phyloP scores from a whole-genome alignment of 2,888 invertebrate species.

The Anagyrus pseudococci region DNA sequence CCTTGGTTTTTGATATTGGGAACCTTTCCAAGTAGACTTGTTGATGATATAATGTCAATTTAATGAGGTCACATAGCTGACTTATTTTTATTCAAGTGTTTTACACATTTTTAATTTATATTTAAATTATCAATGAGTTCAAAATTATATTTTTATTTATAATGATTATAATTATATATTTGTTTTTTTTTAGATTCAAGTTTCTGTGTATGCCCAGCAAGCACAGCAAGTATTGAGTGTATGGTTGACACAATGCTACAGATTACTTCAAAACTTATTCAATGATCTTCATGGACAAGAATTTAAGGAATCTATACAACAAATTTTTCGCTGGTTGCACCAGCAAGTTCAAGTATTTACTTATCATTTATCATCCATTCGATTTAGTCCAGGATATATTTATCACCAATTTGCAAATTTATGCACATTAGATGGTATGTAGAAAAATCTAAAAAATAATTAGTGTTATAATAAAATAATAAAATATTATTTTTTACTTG shows the following conservation, averaged over 20 bases:
- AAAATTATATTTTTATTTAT: conserved; percentile 5
- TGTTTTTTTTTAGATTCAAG: conserved; percentile 48
- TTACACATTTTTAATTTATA: conserved; percentile 2
- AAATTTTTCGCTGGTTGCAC: conserved; percentile 45
- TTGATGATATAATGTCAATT: conserved; percentile 27
- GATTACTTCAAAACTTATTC: conserved; percentile 44
- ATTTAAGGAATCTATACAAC: conserved; percentile 44
- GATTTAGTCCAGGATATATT: conserved; percentile 48
- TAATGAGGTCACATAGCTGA: not conserved
- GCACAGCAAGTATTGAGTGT: conserved; percentile 48
- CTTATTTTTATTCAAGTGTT: not conserved
- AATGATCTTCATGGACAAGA: conserved; percentile 47
- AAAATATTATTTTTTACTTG: conserved; percentile 21
- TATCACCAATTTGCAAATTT: conserved; percentile 47
- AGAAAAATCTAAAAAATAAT: conserved; percentile 4
- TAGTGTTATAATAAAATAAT: not conserved
- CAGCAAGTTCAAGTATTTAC: conserved; percentile 42
- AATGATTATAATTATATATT: not conserved
- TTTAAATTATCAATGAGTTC: not conserved
- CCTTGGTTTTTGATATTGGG: conserved; percentile 27
- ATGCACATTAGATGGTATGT: conserved; percentile 47
- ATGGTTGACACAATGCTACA: conserved; percentile 45
- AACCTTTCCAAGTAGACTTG: conserved; percentile 27
- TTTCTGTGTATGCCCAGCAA: conserved; percentile 48
- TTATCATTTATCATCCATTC: conserved; percentile 42